These are phyloP conservation scores for Cydia amplana DNA, from an alignment of 1,140 invertebrate species.

Conservation along the genomic window DNA sequence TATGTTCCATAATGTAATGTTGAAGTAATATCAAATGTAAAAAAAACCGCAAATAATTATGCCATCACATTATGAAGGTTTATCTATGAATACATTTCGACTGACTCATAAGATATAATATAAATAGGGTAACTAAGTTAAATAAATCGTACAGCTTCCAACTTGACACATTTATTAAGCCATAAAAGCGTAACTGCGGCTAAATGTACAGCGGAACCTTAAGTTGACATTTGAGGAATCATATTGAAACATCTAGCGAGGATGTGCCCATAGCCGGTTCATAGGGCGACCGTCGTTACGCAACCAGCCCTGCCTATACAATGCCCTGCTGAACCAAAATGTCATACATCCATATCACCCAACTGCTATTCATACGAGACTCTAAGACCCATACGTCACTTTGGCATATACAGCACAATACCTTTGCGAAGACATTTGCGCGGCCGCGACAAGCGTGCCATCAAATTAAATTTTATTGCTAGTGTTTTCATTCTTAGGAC, in stretches of 20 bases:
- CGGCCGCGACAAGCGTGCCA: conserved; percentile 44
- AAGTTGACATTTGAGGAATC: conserved; percentile 34
- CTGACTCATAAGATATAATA: no score
- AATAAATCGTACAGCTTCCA: no score
- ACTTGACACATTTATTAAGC: conserved; percentile 3
- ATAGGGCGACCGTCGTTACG: conserved; percentile 62
- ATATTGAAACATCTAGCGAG: conserved; percentile 42
- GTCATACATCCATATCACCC: not conserved
- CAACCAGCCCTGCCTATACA: conserved; percentile 54
- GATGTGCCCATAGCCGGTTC: conserved; percentile 49
- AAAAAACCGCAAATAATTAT: no score
- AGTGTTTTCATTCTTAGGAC: conserved; percentile 3
- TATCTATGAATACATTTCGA: no score
- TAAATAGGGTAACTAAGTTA: no score
- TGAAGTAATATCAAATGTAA: no score
- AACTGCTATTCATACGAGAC: not conserved
- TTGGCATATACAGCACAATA: conserved; percentile 43
- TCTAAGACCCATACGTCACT: not conserved
- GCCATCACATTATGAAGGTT: no score
- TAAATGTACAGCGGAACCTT: conserved; percentile 34
- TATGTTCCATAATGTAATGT: no score
- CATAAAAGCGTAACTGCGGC: conserved; percentile 1
- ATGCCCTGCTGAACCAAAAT: conserved; percentile 34
- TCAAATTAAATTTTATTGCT: conserved; percentile 46
- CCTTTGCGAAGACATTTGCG: conserved; percentile 47